These are phyloP conservation scores for Cottoperca gobio DNA, from an alignment of 2,797 vertebrate genomes.

Conservation along the genomic window DNA sequence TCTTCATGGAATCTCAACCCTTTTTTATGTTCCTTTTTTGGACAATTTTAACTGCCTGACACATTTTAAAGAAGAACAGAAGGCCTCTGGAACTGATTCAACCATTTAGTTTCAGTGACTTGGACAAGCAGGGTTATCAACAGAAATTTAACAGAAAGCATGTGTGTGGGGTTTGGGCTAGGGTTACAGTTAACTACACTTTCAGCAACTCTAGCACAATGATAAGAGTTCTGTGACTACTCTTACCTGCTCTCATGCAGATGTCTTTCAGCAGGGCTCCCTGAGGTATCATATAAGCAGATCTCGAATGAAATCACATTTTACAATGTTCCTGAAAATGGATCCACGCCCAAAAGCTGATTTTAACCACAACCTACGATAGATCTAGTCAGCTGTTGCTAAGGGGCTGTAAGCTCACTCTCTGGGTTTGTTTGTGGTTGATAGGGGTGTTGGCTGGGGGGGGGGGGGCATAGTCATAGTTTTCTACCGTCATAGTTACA, in stretches of 20 bases:
- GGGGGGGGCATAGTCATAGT: slow-evolving; percentile 23
- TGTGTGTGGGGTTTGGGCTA: slow-evolving; percentile 44
- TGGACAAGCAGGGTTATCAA: slow-evolving; percentile 54
- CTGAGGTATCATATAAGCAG: background rate
- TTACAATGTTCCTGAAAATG: slow-evolving; percentile 42
- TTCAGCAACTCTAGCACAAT: slow-evolving; percentile 28
- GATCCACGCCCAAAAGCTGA: slow-evolving; percentile 57
- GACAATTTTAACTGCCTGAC: slow-evolving; percentile 39
- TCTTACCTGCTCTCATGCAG: slow-evolving; percentile 67
- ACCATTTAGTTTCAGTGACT: slow-evolving; percentile 41
- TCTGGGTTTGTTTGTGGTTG: slow-evolving; percentile 70
- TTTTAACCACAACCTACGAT: slow-evolving; percentile 35
- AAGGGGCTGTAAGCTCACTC: slow-evolving; percentile 48
- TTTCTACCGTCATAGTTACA: slow-evolving; percentile 65
- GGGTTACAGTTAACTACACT: slow-evolving; percentile 50
- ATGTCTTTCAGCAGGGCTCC: slow-evolving; percentile 18
- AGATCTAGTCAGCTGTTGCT: slow-evolving; percentile 56
- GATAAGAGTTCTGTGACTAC: slow-evolving; percentile 30
- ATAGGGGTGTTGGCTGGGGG: slow-evolving; percentile 5
- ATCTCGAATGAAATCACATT: slow-evolving; percentile 44
- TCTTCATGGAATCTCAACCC: no score
- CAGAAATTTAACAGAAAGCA: slow-evolving; percentile 62
- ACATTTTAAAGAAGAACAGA: slow-evolving; percentile 57
- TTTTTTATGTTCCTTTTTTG: no score
- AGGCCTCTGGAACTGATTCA: slow-evolving; percentile 53